Base-by-base conservation (phyloP, 2,113 vertebrate species). In the Salvelinus namaycush region DNA sequence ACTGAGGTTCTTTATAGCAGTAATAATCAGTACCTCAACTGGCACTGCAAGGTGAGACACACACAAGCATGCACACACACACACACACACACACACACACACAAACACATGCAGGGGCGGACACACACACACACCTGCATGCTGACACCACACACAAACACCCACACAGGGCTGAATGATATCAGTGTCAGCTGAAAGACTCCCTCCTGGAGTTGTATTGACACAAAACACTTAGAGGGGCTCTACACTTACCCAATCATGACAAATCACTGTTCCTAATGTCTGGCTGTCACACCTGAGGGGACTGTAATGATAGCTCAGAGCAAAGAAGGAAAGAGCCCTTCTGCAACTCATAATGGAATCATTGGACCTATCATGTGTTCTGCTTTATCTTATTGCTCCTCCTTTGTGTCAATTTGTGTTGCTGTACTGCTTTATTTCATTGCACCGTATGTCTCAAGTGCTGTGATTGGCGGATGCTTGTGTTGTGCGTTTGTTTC, bases 201-300 rank as follows among this genome's bases (percentile, higher is more conserved):
- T 29, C 9, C 27, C 51, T 60, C 76, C 66, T 3, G 14, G 78
- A 68, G 65, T 65, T 5, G 29, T 78, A 76, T 74, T 31, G 67
- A 76, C 78, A 1, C 39, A 22, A 76, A 24, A 48, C 57, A 60
- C 31, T 39, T 16, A 24, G 34, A 49, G 66, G 34, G 20, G 70
- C 39, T 51, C 70, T 34, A 76, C 76, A 69, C 68, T 73, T 34
- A 71, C 74, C 76, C 83, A 85, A 74, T 85, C 81, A 81, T 86
- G 86, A 86, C 77, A 84, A 81, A 89, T 85, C 79, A 84, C 74
- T 68, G 57, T 76, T 74, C 76, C 54, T 27, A 16, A 62, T 26
- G 73, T 59, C 75, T 74, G 26, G 9, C 11, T 26, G 66, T 71
- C 59, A 76, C 81, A 71, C 82, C 80, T 70, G 7, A 16, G 77